Conservation (phyloP, 2,113 vertebrate genomes). For the Nyctereutes procyonoides region DNA sequence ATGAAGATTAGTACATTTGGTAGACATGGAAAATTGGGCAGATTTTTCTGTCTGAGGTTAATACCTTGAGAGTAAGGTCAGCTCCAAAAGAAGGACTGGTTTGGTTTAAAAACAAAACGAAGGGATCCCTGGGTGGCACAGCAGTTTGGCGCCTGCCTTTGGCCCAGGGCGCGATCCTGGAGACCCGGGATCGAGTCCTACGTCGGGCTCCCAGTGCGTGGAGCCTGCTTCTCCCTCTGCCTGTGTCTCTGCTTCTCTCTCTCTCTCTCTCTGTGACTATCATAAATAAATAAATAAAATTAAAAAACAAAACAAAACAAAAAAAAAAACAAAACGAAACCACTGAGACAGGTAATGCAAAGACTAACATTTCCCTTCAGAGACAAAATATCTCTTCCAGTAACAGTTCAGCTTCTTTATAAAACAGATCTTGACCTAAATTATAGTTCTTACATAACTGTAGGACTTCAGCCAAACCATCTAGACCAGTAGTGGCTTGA, state of each 20-base stretch:
- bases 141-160: no score
- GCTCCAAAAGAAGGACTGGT: neutral
- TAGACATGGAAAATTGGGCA: neutral
- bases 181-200: no score
- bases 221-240: no score
- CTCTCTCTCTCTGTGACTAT: no score
- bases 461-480: neutral
- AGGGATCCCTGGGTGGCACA: no score
- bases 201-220: no score
- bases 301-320: no score
- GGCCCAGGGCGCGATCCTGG: no score
- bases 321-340: neutral
- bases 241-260: no score
- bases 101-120: neutral
- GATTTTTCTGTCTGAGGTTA: neutral
- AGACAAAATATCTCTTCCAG: neutral
- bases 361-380: neutral
- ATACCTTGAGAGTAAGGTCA: neutral
- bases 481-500: neutral
- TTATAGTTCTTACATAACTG: neutral
- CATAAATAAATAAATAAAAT: no score
- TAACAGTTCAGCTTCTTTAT: neutral
- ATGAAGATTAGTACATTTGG: neutral
- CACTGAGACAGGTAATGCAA: neutral
- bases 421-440: constrained; percentile 1